phyloP scores from a whole-genome alignment of 2,888 invertebrate genomes.

The Ditylenchus weischeri region DNA sequence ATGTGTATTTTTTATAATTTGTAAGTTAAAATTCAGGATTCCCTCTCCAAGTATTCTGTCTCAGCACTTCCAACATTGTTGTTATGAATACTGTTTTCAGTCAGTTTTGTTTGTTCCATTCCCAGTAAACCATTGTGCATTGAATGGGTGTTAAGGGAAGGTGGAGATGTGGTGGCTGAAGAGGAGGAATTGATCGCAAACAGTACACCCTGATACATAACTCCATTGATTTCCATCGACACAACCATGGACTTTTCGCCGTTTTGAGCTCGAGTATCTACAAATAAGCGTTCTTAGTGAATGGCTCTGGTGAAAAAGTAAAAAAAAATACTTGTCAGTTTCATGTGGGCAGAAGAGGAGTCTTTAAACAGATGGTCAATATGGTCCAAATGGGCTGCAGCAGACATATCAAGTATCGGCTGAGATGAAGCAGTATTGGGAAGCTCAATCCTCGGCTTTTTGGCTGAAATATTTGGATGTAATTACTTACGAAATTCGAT shows the following conservation, averaged over 20 bases:
- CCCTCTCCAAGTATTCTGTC: too few relatives aligned
- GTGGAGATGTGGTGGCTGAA: neutral
- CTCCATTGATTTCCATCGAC: constrained; percentile 91
- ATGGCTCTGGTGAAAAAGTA: neutral
- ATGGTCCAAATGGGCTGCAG: neutral
- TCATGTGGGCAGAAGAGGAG: constrained; percentile 22
- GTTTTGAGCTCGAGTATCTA: constrained; percentile 18
- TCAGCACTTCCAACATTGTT: too few relatives aligned
- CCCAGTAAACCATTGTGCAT: too few relatives aligned
- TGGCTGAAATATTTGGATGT: neutral
- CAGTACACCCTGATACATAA: constrained; percentile 89
- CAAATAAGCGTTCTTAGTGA: neutral
- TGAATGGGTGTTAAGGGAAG: neutral
- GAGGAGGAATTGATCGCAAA: constrained; percentile 62
- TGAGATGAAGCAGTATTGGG: constrained; percentile 9
- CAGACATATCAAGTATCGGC: neutral
- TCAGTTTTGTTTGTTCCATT: too few relatives aligned
- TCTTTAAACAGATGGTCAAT: constrained; percentile 24
- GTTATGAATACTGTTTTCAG: too few relatives aligned
- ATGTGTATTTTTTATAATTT: too few relatives aligned
- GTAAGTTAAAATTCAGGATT: too few relatives aligned
- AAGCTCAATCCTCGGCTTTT: neutral
- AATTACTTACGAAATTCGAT: neutral
- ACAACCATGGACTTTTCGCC: constrained; percentile 73
- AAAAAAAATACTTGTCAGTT: constrained; percentile 19